Conservation (phyloP, 2,888 invertebrate species). For the Orchesella flavescens region DNA sequence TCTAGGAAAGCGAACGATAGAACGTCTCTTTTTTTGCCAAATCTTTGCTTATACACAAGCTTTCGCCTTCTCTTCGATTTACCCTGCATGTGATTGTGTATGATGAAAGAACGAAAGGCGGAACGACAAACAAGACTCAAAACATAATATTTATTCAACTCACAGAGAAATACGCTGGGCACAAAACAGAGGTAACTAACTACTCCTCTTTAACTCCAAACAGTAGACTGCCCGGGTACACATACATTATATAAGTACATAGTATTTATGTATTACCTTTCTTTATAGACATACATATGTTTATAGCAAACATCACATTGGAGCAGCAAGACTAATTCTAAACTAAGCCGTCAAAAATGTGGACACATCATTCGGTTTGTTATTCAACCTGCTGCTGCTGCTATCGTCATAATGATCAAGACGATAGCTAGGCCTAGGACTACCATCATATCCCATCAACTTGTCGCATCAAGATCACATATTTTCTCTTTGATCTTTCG, state of each 20-base stretch:
- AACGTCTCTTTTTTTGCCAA: constrained; percentile 41
- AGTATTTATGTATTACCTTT: no score
- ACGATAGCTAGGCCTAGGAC: constrained; percentile 7
- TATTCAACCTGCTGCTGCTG: constrained; percentile 47
- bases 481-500: constrained; percentile 64
- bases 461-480: constrained; percentile 62
- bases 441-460: constrained; percentile 59
- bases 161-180: constrained; percentile 21
- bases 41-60: constrained; percentile 34
- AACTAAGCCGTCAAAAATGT: constrained; percentile 29
- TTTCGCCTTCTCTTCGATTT: constrained; percentile 37
- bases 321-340: neutral
- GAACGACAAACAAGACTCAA: constrained; percentile 60
- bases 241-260: neutral
- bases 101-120: constrained; percentile 55
- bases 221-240: neutral
- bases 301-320: neutral
- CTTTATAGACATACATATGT: no score
- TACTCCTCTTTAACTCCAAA: constrained; percentile 11
- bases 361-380: constrained; percentile 48
- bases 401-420: constrained; percentile 51
- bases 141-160: constrained; percentile 62
- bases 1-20: neutral
- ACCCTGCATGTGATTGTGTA: constrained; percentile 25
- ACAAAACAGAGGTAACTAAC: constrained; percentile 46